phyloP scores from a whole-genome alignment of 2,888 invertebrate genomes.

The Cheilosia vernalis region DNA sequence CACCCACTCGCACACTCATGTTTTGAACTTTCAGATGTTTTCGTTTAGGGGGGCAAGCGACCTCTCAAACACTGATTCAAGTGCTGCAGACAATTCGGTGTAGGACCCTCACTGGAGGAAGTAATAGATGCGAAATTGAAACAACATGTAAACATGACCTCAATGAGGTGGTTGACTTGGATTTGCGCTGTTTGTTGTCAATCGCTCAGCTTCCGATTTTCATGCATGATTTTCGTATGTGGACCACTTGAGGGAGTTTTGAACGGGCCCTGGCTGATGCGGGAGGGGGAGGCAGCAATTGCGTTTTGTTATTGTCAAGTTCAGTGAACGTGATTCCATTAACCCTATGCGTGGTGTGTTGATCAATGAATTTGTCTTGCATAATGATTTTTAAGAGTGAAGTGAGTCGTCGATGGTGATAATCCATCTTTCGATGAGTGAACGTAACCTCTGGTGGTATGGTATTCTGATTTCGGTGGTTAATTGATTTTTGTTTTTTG shows the following conservation, averaged over 20 bases:
- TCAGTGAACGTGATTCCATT: conserved; percentile 41
- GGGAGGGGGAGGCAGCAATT: conserved; percentile 8
- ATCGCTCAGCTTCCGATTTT: conserved; percentile 28
- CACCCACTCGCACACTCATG: conserved; percentile 20
- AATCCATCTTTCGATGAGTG: conserved; percentile 27
- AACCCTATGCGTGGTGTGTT: conserved; percentile 11
- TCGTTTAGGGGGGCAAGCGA: background rate
- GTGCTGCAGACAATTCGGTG: conserved; percentile 24
- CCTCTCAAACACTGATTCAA: conserved; percentile 46
- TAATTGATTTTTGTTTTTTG: background rate
- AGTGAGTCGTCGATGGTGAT: conserved; percentile 4
- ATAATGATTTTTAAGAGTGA: conserved; percentile 17
- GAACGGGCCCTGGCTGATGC: background rate
- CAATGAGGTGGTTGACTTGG: conserved; percentile 55
- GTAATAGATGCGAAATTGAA: background rate
- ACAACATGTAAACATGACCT: conserved; percentile 37
- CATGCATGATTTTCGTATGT: conserved; percentile 10
- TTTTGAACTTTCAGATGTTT: conserved; percentile 10
- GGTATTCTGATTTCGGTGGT: background rate
- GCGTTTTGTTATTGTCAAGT: conserved; percentile 51
- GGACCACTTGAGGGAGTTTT: conserved; percentile 7
- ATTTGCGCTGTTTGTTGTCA: conserved; percentile 46
- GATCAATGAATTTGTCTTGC: conserved; percentile 31
- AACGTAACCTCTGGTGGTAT: background rate
- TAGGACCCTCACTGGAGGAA: background rate